These are phyloP conservation scores for Thripadectes ignobilis DNA, from an alignment of 2,797 vertebrate genomes.

Conservation along the genomic window DNA sequence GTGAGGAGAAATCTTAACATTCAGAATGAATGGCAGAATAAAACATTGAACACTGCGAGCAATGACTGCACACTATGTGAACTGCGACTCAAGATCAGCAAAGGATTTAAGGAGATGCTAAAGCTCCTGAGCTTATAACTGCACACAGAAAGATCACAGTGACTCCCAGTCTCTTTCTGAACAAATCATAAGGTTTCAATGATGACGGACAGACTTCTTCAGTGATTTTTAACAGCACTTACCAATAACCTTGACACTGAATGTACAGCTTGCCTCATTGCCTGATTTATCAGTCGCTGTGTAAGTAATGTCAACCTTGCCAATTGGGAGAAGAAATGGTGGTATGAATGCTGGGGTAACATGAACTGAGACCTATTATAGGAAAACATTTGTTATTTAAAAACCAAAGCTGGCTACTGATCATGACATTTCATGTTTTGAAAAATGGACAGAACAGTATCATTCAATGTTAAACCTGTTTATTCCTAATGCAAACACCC, in stretches of 20 bases:
- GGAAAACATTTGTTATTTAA: constrained; percentile 25
- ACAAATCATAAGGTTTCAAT: background rate
- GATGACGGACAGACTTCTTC: background rate
- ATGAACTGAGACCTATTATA: constrained; percentile 84
- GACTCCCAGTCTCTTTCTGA: background rate
- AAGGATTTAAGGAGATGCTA: background rate
- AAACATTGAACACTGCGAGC: background rate
- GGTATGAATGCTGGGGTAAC: constrained; percentile 91
- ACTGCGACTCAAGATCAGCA: background rate
- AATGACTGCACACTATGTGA: background rate
- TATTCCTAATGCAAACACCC: background rate
- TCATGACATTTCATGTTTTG: background rate
- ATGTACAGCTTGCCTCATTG: constrained; percentile 93
- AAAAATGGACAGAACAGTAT: background rate
- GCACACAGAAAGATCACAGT: background rate
- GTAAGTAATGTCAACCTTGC: constrained; percentile 87
- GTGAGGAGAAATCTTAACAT: background rate
- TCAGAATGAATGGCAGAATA: background rate
- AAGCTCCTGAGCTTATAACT: background rate
- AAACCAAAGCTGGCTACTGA: background rate
- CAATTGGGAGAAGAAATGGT: constrained; percentile 90
- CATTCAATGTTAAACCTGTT: background rate
- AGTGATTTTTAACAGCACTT: constrained; percentile 68
- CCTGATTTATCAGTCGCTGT: constrained; percentile 83
- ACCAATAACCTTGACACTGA: constrained; percentile 91